A percentile compares a stretch with the other conserved stretches of the same genome.
Evolutionary conservation across 2,113 vertebrate genomes (phyloP).

Genomic region (Oreochromis tanganicae): DNA sequence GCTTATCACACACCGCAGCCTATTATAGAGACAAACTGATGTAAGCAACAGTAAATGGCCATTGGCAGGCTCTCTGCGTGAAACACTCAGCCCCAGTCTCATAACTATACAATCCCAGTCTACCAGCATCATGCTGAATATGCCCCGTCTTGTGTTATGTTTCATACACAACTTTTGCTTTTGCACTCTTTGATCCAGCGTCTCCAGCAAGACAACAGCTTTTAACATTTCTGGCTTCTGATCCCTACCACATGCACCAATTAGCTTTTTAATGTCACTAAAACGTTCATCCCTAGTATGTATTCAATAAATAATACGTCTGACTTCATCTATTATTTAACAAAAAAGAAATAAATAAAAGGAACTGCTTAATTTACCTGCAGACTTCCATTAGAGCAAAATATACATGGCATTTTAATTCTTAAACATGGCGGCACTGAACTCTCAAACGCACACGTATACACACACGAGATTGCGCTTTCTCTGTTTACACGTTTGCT

Average conservation of each 20-base stretch:
- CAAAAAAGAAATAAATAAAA: background rate
- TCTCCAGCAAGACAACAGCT: background rate
- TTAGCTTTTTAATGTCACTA: background rate
- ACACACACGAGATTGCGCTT: background rate
- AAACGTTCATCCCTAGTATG: background rate
- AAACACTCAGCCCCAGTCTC: background rate
- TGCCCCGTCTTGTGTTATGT: background rate
- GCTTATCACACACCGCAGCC: background rate
- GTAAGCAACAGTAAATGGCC: background rate
- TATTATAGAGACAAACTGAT: background rate
- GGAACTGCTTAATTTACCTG: background rate
- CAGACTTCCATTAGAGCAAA: background rate
- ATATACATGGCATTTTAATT: background rate
- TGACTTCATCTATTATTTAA: background rate
- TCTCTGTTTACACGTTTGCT: background rate
- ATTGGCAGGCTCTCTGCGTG: background rate
- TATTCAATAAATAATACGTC: background rate
- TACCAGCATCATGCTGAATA: background rate
- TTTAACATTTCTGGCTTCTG: background rate
- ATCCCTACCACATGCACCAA: background rate
- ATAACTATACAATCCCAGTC: background rate
- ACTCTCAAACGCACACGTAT: background rate
- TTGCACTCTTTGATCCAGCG: background rate
- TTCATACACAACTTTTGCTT: background rate
- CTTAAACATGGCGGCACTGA: background rate